Conservation (phyloP, 2,797 vertebrate species). For the Amazonetta brasiliensis region DNA sequence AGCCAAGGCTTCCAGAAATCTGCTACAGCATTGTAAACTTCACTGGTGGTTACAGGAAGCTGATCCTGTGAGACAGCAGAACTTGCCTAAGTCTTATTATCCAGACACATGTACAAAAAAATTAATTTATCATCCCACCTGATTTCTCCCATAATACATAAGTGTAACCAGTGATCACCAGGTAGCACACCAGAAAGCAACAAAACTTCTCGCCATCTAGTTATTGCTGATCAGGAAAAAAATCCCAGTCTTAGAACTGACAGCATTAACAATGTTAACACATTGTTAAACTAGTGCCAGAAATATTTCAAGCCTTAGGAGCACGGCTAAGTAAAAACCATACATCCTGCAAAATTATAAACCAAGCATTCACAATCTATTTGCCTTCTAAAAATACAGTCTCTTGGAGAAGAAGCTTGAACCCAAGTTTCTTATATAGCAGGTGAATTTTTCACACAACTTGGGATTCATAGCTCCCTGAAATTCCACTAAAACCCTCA, state of each 20-base stretch:
- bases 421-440: not conserved
- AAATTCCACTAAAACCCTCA: not conserved
- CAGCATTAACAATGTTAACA: not conserved
- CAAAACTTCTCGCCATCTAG: not conserved
- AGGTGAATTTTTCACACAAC: not conserved
- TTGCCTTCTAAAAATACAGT: not conserved
- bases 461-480: not conserved
- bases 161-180: not conserved
- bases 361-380: not conserved
- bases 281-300: not conserved
- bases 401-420: not conserved
- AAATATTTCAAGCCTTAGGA: not conserved
- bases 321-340: not conserved
- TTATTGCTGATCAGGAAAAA: not conserved
- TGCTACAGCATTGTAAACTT: slow-evolving; percentile 88
- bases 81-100: not conserved
- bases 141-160: not conserved
- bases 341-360: not conserved
- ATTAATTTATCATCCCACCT: not conserved
- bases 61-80: slow-evolving; percentile 86
- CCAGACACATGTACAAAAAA: not conserved
- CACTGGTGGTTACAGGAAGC: slow-evolving; percentile 83
- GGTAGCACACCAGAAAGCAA: not conserved
- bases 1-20: slow-evolving; percentile 92
- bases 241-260: not conserved